phyloP scores from a whole-genome alignment of 2,113 vertebrate species.

The Hylia prasina region DNA sequence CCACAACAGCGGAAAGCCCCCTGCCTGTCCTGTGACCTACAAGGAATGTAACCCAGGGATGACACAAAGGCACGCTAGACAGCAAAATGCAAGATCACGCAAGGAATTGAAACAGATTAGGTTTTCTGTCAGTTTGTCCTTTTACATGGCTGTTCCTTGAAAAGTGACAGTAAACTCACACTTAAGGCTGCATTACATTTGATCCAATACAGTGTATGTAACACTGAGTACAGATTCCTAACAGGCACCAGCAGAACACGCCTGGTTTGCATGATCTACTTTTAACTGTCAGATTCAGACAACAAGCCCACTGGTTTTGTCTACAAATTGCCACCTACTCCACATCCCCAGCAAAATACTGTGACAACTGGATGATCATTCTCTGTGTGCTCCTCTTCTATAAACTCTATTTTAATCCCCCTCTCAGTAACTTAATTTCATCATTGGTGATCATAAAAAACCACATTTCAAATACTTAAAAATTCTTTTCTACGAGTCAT shows the following conservation, averaged over 20 bases:
- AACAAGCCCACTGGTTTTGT: conserved; percentile 1
- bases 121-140: neutral
- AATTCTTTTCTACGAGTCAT: neutral
- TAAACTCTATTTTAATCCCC: neutral
- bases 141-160: neutral
- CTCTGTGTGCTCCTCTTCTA: neutral
- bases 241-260: neutral
- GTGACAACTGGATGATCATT: neutral
- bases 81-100: neutral
- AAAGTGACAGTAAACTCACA: neutral
- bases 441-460: neutral
- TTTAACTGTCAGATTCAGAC: neutral
- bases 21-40: neutral
- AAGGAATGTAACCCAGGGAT: neutral
- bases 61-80: neutral
- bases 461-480: neutral
- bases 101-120: neutral
- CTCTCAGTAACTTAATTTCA: neutral
- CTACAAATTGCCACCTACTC: neutral
- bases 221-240: neutral
- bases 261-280: neutral
- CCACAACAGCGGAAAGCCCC: neutral
- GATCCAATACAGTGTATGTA: neutral
- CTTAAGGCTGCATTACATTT: neutral
- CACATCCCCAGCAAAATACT: neutral